These are phyloP conservation scores for Synergus laeviventris DNA, from an alignment of 2,888 invertebrate genomes.

Conservation along the genomic window DNA sequence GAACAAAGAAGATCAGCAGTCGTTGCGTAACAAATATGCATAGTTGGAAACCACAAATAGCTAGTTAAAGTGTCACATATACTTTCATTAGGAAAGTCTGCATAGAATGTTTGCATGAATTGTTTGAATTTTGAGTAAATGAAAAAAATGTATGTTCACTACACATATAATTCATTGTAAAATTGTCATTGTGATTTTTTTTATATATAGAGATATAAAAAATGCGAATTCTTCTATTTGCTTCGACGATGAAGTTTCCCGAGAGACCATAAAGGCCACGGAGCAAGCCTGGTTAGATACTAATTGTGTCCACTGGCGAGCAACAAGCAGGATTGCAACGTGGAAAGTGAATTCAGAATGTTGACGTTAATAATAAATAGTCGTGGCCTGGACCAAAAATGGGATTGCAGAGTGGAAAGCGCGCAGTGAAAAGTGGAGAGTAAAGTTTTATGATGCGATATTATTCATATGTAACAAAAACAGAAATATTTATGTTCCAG, in stretches of 20 bases:
- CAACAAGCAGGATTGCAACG: slow-evolving; percentile 36
- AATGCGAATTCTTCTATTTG: neutral
- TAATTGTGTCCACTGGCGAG: slow-evolving; percentile 34
- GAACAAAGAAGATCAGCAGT: neutral
- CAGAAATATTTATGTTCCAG: neutral
- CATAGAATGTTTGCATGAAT: neutral
- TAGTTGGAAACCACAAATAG: neutral
- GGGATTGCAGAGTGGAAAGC: slow-evolving; percentile 36
- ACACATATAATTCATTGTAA: too few relatives aligned
- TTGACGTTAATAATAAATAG: slow-evolving; percentile 39
- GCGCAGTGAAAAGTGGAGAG: slow-evolving; percentile 32
- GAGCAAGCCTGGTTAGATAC: slow-evolving; percentile 29
- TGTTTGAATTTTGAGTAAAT: neutral
- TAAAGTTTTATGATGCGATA: slow-evolving; percentile 24
- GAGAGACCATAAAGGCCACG: slow-evolving; percentile 23
- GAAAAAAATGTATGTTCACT: neutral
- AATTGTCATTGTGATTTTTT: too few relatives aligned
- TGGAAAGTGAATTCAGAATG: slow-evolving; percentile 38
- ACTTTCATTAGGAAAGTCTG: neutral
- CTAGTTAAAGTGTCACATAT: neutral
- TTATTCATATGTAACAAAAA: slow-evolving; percentile 21
- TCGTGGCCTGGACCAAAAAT: slow-evolving; percentile 37
- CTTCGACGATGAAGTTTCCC: slow-evolving; percentile 18
- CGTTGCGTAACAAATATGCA: neutral
- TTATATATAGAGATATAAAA: neutral